Conservation (phyloP, 2,888 invertebrate genomes). For the Ornithoptera priamus region DNA sequence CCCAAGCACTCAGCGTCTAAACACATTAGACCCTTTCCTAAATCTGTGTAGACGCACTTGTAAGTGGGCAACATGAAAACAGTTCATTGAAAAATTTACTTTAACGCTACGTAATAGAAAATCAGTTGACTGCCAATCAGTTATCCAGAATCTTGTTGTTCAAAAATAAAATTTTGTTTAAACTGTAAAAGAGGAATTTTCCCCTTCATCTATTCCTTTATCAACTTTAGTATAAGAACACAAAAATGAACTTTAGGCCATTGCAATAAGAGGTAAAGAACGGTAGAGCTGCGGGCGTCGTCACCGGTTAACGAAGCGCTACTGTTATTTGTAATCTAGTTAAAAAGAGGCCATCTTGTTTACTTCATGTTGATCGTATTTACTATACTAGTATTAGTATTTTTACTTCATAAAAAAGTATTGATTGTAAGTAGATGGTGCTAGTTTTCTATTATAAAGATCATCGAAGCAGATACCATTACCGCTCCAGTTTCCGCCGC, state of each 20-base stretch:
- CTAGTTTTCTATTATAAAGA: too few relatives aligned
- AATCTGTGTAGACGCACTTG: constrained; percentile 2
- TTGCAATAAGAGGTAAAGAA: background rate
- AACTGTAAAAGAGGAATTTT: background rate
- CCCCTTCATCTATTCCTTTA: background rate
- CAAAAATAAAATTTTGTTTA: background rate
- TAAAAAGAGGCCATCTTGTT: constrained; percentile 4
- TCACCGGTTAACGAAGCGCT: constrained; percentile 7
- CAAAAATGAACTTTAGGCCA: background rate
- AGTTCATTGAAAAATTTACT: constrained; percentile 2
- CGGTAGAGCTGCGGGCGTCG: background rate
- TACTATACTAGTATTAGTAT: background rate
- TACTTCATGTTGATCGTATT: constrained; percentile 3
- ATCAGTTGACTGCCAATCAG: background rate
- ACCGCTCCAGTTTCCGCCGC: too few relatives aligned
- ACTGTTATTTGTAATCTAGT: constrained; percentile 11
- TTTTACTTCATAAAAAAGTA: background rate
- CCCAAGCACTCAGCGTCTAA: constrained; percentile 54
- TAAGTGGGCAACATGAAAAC: background rate
- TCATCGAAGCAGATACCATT: too few relatives aligned
- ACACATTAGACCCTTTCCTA: constrained; percentile 44
- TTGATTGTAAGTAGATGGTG: background rate
- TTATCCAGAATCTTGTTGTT: background rate
- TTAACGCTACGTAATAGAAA: constrained; percentile 1
- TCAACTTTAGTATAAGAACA: background rate